These are phyloP conservation scores for Phalera bucephala DNA, from an alignment of 2,888 invertebrate species.

Conservation along the genomic window DNA sequence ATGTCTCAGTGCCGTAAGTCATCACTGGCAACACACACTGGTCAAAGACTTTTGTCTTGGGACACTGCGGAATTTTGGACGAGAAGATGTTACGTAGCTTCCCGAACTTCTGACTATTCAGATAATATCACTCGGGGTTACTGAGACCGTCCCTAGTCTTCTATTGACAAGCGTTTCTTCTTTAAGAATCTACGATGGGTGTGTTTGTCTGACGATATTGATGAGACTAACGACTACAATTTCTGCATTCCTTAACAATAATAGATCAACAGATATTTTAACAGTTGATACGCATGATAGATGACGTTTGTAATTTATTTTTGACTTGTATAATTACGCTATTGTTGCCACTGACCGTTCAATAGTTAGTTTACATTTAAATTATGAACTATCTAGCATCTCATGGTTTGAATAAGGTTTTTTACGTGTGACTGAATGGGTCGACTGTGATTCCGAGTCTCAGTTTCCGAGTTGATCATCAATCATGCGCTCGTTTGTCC, in stretches of 20 bases:
- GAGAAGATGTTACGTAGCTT: no score
- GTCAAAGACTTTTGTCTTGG: no score
- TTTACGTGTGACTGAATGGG: conserved; percentile 48
- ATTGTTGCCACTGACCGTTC: conserved; percentile 60
- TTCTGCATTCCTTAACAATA: conserved; percentile 4
- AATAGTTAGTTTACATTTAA: conserved; percentile 37
- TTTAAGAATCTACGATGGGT: no score
- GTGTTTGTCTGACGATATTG: no score
- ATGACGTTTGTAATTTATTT: conserved; percentile 59
- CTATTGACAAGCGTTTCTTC: no score
- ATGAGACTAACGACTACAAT: no score
- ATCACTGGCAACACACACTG: no score
- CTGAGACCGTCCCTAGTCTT: no score
- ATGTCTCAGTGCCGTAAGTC: no score
- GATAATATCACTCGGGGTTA: no score
- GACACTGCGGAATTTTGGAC: no score
- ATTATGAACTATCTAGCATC: conserved; percentile 42
- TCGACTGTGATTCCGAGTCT: conserved; percentile 33
- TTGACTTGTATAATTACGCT: conserved; percentile 62
- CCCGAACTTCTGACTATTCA: no score
- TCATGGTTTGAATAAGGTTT: conserved; percentile 42
- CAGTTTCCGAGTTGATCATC: conserved; percentile 44
- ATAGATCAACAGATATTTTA: conserved; percentile 26
- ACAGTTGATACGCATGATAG: conserved; percentile 49
- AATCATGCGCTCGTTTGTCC: conserved; percentile 67